These are phyloP conservation scores for Lasioglossum pauxillum DNA, from an alignment of 2,888 invertebrate species.

Conservation along the genomic window DNA sequence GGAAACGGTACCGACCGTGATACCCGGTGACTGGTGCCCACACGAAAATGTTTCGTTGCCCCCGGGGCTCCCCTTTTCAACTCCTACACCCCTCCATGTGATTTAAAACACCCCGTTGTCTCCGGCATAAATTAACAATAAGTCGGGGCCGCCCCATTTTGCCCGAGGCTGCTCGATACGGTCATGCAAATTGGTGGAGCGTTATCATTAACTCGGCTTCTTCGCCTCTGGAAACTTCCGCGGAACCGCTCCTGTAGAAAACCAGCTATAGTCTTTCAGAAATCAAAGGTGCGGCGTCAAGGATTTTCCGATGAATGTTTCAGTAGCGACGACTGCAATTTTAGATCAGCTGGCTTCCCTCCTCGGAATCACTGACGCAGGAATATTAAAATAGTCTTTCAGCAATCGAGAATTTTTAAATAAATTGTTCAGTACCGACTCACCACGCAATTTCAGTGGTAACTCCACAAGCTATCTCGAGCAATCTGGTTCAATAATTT, in stretches of 20 bases:
- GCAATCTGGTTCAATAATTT: neutral
- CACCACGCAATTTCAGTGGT: neutral
- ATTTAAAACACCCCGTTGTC: neutral
- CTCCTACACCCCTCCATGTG: neutral
- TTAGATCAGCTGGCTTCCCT: neutral
- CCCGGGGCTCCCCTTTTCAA: constrained; percentile 21
- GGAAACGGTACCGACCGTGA: constrained; percentile 67
- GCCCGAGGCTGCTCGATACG: neutral
- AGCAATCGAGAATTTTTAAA: neutral
- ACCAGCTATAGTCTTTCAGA: neutral
- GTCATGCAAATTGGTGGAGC: neutral
- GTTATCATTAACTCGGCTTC: neutral
- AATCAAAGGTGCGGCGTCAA: neutral
- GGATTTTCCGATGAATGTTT: neutral
- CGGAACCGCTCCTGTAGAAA: neutral
- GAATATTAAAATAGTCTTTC: neutral
- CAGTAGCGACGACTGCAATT: neutral
- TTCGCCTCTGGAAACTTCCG: neutral
- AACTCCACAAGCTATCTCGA: neutral
- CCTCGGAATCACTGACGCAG: neutral
- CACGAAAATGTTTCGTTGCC: constrained; percentile 67
- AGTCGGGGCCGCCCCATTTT: neutral
- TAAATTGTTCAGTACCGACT: neutral
- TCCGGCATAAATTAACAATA: constrained; percentile 4
- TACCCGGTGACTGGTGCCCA: constrained; percentile 46